These are phyloP conservation scores for Sarcophaga peregrina DNA, from an alignment of 1,140 invertebrate species.

Conservation along the genomic window DNA sequence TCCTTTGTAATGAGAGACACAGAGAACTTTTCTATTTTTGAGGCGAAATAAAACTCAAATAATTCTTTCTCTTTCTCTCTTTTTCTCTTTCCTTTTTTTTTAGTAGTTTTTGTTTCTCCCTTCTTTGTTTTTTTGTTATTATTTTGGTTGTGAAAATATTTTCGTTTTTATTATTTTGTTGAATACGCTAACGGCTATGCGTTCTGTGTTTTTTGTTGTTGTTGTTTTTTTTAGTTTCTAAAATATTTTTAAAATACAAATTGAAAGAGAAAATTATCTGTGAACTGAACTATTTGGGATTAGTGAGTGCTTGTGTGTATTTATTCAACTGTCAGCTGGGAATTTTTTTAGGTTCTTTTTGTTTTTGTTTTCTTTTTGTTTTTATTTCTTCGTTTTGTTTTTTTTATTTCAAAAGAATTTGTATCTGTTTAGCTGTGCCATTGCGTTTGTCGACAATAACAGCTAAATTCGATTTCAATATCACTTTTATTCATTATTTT, in stretches of 20 bases:
- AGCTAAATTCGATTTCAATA: conserved; percentile 36
- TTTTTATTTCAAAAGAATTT: conserved; percentile 22
- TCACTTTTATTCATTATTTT: conserved; percentile 36
- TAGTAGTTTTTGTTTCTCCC: not conserved
- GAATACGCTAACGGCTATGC: not conserved
- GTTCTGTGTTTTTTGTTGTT: not conserved
- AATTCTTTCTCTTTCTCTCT: too few species aligned
- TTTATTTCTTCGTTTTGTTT: not conserved
- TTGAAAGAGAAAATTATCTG: conserved; percentile 36
- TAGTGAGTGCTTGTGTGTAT: not conserved
- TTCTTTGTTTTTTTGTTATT: not conserved
- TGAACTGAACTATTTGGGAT: conserved; percentile 23
- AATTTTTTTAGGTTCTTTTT: not conserved
- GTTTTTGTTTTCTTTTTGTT: not conserved
- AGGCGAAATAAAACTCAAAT: not conserved
- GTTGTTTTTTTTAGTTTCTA: too few species aligned
- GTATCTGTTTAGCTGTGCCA: not conserved
- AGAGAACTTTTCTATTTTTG: too few species aligned
- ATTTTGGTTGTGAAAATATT: not conserved
- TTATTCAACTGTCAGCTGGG: not conserved
- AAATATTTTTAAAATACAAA: not conserved
- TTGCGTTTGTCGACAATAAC: not conserved
- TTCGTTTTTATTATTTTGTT: conserved; percentile 22
- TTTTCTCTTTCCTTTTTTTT: not conserved
- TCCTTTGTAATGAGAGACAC: too few species aligned